These are phyloP conservation scores for Rhegmatorhina hoffmannsi DNA, from an alignment of 2,113 vertebrate genomes.

Conservation along the genomic window DNA sequence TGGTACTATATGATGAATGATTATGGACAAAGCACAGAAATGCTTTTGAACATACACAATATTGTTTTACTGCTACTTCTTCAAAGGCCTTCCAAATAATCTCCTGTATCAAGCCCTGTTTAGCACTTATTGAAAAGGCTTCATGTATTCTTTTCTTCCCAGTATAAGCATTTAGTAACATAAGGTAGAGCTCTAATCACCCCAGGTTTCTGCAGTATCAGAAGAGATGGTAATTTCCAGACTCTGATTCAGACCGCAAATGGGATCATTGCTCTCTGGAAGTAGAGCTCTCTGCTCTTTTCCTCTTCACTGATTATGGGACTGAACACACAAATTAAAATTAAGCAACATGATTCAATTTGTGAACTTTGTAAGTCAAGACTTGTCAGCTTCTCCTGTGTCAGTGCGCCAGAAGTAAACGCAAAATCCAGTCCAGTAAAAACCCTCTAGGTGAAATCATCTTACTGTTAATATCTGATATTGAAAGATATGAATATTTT, in stretches of 20 bases:
- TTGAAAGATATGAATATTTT: background rate
- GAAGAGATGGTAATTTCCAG: background rate
- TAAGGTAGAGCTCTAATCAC: background rate
- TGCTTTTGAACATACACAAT: background rate
- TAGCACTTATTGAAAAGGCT: background rate
- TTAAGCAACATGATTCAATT: background rate
- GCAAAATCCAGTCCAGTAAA: background rate
- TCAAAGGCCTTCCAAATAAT: background rate
- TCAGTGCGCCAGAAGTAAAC: background rate
- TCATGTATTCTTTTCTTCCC: background rate
- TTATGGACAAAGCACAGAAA: background rate
- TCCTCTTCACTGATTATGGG: background rate
- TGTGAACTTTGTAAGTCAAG: background rate
- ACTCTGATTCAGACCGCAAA: background rate
- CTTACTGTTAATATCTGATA: constrained; percentile 1
- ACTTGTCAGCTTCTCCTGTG: background rate
- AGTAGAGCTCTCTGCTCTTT: background rate
- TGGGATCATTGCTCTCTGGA: background rate
- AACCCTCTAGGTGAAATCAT: background rate
- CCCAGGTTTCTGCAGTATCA: background rate
- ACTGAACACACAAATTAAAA: constrained; percentile 1
- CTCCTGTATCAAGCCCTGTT: background rate
- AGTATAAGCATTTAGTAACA: background rate
- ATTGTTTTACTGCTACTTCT: background rate
- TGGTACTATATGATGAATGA: background rate